phyloP scores from a whole-genome alignment of 2,888 invertebrate genomes.

The Lepetodrilus schrolli region DNA sequence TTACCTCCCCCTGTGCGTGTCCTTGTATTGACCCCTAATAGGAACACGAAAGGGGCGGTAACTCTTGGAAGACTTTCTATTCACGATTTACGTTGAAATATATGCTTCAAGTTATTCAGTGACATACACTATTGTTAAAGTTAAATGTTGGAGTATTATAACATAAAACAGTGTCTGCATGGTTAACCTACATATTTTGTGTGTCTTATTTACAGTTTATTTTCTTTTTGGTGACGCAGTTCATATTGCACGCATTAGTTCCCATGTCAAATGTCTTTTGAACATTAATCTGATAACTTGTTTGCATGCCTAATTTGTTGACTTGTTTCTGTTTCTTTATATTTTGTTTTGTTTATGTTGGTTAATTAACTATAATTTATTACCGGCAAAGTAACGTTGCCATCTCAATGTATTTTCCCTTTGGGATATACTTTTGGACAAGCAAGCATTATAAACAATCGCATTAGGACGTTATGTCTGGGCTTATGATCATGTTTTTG shows the following conservation, averaged over 20 bases:
- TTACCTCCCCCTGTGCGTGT: conserved; percentile 12
- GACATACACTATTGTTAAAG: background rate
- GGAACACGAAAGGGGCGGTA: conserved; percentile 24
- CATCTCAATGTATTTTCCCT: no score
- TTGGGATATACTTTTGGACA: no score
- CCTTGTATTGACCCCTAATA: conserved; percentile 24
- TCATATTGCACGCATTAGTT: background rate
- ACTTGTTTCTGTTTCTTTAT: no score
- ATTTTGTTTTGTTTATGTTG: no score
- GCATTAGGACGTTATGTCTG: background rate
- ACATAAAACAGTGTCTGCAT: background rate
- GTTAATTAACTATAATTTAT: background rate
- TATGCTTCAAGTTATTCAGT: background rate
- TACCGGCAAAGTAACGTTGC: no score
- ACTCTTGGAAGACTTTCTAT: conserved; percentile 13
- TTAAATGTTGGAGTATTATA: background rate
- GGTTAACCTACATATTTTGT: background rate
- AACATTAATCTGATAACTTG: no score
- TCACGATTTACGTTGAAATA: conserved; percentile 6
- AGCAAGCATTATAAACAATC: background rate
- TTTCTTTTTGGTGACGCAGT: background rate
- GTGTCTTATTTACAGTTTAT: conserved; percentile 11
- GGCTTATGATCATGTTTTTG: background rate
- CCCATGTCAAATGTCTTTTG: no score
- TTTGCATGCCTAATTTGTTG: no score